Percentiles rank a stretch among this genome's conserved stretches.
Evolutionary conservation across 2,113 vertebrate species (phyloP).

Genomic region (Scartelaos histophorus): DNA sequence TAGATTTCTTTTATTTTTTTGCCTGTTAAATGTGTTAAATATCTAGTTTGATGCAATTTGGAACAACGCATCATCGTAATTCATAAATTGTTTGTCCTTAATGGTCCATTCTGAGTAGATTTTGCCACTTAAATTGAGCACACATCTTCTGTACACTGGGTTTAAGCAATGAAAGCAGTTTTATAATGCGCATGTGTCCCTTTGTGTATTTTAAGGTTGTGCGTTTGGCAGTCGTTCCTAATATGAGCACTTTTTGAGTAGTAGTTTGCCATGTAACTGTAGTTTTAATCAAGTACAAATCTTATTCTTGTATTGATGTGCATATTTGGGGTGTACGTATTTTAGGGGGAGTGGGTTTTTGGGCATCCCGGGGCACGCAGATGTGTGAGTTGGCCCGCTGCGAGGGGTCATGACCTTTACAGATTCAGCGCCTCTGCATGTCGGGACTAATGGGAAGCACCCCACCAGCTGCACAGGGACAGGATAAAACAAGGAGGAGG

Average conservation of each 20-base stretch:
- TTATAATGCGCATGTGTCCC: slow-evolving; percentile 5
- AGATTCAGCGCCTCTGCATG: slow-evolving; percentile 88
- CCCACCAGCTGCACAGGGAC: slow-evolving; percentile 66
- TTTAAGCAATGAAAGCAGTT: slow-evolving; percentile 4
- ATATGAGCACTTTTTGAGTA: neutral
- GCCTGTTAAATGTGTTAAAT: no score
- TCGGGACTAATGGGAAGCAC: slow-evolving; percentile 82
- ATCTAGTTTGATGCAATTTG: no score
- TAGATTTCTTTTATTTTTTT: neutral
- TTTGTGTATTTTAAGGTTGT: slow-evolving; percentile 11
- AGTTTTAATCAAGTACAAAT: neutral
- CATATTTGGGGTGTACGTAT: slow-evolving; percentile 8
- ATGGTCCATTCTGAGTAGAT: neutral
- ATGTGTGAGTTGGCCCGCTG: slow-evolving; percentile 76
- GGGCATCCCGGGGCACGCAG: slow-evolving; percentile 67
- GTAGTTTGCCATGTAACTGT: neutral
- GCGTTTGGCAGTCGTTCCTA: slow-evolving; percentile 8
- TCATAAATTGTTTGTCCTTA: no score
- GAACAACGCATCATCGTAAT: no score
- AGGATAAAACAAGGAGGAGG: slow-evolving; percentile 26
- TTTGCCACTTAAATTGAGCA: neutral
- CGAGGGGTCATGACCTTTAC: slow-evolving; percentile 83
- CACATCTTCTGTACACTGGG: neutral
- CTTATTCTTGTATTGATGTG: slow-evolving; percentile 1
- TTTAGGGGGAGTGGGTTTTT: slow-evolving; percentile 46